Conservation (phyloP, 2,797 vertebrate genomes). For the Ambastaia sidthimunki region DNA sequence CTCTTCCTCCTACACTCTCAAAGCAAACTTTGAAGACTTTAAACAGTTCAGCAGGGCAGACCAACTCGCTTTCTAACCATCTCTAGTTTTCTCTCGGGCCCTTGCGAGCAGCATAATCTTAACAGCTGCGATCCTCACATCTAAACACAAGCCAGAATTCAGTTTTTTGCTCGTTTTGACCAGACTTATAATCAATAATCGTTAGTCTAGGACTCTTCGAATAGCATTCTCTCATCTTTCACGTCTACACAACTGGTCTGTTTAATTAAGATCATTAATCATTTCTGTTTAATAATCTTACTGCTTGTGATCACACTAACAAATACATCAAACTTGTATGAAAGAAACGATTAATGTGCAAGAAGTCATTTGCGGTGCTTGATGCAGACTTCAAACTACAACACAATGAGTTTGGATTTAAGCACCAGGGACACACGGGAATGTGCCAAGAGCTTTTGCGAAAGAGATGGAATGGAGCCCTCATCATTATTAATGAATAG, state of each 20-base stretch:
- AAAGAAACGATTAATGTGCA: conserved; percentile 7
- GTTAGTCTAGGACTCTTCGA: neutral
- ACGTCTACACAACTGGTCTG: conserved; percentile 27
- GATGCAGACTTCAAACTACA: conserved; percentile 12
- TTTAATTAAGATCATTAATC: conserved; percentile 52
- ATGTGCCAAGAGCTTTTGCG: conserved; percentile 11
- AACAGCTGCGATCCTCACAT: neutral
- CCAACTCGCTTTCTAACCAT: neutral
- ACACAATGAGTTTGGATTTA: conserved; percentile 21
- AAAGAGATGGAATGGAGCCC: conserved; percentile 15
- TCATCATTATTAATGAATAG: conserved; percentile 48
- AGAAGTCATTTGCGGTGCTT: conserved; percentile 8
- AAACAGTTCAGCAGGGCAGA: conserved; percentile 25
- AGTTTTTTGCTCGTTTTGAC: neutral
- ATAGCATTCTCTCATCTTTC: conserved; percentile 27
- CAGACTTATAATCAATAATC: conserved; percentile 10
- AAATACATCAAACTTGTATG: conserved; percentile 14
- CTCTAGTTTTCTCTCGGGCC: neutral
- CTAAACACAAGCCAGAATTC: neutral
- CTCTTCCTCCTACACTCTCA: neutral
- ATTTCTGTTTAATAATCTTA: conserved; percentile 23
- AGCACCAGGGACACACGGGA: conserved; percentile 9
- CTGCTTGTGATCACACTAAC: conserved; percentile 31
- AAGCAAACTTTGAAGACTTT: conserved; percentile 10
- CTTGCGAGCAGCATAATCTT: neutral